Evolutionary conservation across 2,888 invertebrate genomes (phyloP).

Genomic region (Chrysomela aeneicollis): DNA sequence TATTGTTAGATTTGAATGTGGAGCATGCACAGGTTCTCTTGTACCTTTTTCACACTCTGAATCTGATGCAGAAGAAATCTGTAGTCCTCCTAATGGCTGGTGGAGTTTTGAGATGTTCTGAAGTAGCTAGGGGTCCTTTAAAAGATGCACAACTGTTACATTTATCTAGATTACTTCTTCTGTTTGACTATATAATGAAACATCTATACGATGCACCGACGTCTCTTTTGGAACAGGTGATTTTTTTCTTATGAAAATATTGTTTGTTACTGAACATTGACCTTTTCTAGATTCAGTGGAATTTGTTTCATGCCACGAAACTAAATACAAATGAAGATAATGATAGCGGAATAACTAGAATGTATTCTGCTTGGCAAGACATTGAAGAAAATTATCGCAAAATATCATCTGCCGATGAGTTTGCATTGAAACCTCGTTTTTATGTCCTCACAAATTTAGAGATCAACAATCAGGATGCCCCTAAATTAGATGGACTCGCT

Average conservation of each 20-base stretch:
- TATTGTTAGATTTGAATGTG: conserved; percentile 82
- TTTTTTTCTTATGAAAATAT: neutral
- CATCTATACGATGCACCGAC: conserved; percentile 94
- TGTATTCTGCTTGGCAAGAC: conserved; percentile 77
- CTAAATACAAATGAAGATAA: conserved; percentile 68
- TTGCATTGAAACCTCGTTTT: conserved; percentile 87
- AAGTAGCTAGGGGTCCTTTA: conserved; percentile 68
- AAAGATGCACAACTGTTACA: conserved; percentile 79
- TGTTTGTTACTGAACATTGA: conserved; percentile 14
- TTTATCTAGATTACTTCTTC: conserved; percentile 81
- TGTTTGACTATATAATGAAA: conserved; percentile 94
- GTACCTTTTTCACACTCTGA: conserved; percentile 93
- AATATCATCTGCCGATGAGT: conserved; percentile 68
- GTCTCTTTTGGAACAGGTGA: conserved; percentile 82
- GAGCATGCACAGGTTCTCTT: conserved; percentile 94
- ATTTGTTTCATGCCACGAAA: conserved; percentile 74
- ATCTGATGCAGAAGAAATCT: conserved; percentile 96
- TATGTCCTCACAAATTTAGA: conserved; percentile 88
- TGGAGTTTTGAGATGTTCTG: conserved; percentile 74
- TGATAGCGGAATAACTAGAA: conserved; percentile 66
- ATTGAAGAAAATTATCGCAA: conserved; percentile 79
- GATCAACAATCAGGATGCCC: conserved; percentile 77
- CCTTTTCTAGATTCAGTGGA: conserved; percentile 73
- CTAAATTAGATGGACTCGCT: conserved; percentile 90
- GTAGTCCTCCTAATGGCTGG: conserved; percentile 85